Conservation (phyloP, 2,888 invertebrate genomes). For the Zootermopsis nevadensis region DNA sequence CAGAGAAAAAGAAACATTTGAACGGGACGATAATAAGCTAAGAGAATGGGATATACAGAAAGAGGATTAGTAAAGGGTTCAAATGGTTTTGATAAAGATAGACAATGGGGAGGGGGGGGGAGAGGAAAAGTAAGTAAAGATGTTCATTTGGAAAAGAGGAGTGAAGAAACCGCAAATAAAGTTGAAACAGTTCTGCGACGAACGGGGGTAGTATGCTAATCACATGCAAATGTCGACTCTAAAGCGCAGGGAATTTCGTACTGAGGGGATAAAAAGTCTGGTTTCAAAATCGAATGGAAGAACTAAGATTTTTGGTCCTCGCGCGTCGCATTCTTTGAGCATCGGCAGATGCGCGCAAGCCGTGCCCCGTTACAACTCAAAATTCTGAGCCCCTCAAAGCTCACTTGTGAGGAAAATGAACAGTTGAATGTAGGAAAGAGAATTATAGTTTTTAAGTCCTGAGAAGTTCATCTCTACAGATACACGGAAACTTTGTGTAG, state of each 20-base stretch:
- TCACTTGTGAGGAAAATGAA: too few species aligned
- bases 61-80: not conserved
- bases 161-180: constrained; percentile 45
- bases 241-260: constrained; percentile 5
- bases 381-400: not conserved
- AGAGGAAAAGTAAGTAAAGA: not conserved
- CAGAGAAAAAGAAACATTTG: too few species aligned
- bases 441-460: too few species aligned
- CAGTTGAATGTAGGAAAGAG: too few species aligned
- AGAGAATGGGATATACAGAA: not conserved
- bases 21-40: too few species aligned
- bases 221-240: constrained; percentile 62
- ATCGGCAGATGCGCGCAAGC: not conserved
- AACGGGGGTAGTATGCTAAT: constrained; percentile 62
- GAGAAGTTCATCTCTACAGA: too few species aligned
- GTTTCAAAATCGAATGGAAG: constrained; percentile 28
- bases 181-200: constrained; percentile 26
- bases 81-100: not conserved
- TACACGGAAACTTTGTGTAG: too few species aligned
- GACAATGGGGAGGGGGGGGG: not conserved
- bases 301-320: not conserved
- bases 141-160: constrained; percentile 33
- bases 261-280: constrained; percentile 10
- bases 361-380: not conserved
- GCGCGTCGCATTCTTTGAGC: not conserved